These are phyloP conservation scores for Rhinogobio ventralis DNA, from an alignment of 2,797 vertebrate species.

Conservation along the genomic window DNA sequence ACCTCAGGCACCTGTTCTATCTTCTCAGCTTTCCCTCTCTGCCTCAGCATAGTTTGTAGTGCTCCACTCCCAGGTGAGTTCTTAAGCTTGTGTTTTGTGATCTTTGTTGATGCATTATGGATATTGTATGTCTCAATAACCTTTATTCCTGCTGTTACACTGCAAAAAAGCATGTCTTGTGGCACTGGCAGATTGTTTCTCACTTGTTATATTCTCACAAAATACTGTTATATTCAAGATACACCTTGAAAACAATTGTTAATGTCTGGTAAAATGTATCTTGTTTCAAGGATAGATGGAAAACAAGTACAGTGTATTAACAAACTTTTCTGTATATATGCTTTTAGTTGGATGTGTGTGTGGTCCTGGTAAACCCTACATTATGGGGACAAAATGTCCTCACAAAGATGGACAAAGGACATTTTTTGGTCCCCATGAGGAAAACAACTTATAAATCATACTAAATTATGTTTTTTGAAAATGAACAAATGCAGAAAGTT, in stretches of 20 bases:
- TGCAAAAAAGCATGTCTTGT: background rate
- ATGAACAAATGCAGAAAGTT: too few relatives aligned
- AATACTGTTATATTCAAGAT: background rate
- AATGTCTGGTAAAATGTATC: background rate
- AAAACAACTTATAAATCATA: too few relatives aligned
- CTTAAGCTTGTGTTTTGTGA: constrained; percentile 4
- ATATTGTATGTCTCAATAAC: background rate
- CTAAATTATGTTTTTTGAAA: too few relatives aligned
- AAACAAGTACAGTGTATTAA: background rate
- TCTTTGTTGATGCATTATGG: constrained; percentile 1
- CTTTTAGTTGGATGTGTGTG: background rate
- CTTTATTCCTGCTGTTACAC: background rate
- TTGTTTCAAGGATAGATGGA: background rate
- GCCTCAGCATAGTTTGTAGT: constrained; percentile 55
- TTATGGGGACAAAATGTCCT: too few relatives aligned
- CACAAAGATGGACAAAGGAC: too few relatives aligned
- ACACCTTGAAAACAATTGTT: background rate
- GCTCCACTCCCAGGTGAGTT: constrained; percentile 55
- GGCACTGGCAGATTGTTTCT: background rate
- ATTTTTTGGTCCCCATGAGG: too few relatives aligned
- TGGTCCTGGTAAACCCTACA: background rate
- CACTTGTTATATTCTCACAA: background rate
- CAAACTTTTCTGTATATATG: too few relatives aligned
- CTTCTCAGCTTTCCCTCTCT: constrained; percentile 48
- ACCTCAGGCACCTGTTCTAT: constrained; percentile 44